Percentiles rank a stretch among this genome's conserved stretches.
Evolutionary conservation across 2,113 vertebrate genomes (phyloP).

Genomic region (Parus major): DNA sequence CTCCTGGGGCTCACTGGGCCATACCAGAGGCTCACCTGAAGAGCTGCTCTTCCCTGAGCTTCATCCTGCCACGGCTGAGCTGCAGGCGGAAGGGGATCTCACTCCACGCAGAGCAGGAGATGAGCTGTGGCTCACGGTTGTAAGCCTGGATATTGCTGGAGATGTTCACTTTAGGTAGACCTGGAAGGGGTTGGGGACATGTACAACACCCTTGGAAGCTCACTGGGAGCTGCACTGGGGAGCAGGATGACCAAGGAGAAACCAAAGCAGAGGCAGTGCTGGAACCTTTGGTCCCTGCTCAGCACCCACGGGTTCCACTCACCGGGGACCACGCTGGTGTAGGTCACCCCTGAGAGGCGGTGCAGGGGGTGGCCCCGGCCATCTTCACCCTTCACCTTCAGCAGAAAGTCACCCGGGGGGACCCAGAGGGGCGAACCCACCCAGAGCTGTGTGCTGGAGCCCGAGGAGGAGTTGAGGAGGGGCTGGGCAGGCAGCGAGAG

Average conservation of each 20-base stretch:
- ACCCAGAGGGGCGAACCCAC: constrained; percentile 78
- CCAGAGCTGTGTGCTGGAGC: constrained; percentile 77
- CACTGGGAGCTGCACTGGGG: background rate
- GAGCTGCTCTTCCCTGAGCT: constrained; percentile 77
- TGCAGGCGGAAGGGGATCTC: constrained; percentile 84
- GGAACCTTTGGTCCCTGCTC: background rate
- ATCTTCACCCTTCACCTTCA: constrained; percentile 87
- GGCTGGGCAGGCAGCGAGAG: constrained; percentile 71
- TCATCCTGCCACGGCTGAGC: constrained; percentile 75
- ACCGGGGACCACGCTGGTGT: constrained; percentile 88
- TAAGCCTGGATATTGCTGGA: constrained; percentile 78
- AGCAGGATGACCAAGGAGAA: background rate
- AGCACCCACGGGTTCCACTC: background rate
- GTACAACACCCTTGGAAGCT: accelerated
- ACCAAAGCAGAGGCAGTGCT: background rate
- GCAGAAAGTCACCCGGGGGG: constrained; percentile 86
- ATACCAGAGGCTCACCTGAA: constrained; percentile 77
- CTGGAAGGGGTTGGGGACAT: constrained; percentile 41
- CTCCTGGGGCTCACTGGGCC: background rate
- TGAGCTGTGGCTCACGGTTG: constrained; percentile 75
- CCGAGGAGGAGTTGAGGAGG: constrained; percentile 73
- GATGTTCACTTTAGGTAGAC: constrained; percentile 86
- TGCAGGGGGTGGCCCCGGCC: constrained; percentile 83
- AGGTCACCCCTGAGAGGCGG: constrained; percentile 91
- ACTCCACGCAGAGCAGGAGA: constrained; percentile 85